A percentile compares a stretch with the other conserved stretches of the same genome.
phyloP scores from a whole-genome alignment of 2,113 vertebrate species.

The Toxostoma redivivum region DNA sequence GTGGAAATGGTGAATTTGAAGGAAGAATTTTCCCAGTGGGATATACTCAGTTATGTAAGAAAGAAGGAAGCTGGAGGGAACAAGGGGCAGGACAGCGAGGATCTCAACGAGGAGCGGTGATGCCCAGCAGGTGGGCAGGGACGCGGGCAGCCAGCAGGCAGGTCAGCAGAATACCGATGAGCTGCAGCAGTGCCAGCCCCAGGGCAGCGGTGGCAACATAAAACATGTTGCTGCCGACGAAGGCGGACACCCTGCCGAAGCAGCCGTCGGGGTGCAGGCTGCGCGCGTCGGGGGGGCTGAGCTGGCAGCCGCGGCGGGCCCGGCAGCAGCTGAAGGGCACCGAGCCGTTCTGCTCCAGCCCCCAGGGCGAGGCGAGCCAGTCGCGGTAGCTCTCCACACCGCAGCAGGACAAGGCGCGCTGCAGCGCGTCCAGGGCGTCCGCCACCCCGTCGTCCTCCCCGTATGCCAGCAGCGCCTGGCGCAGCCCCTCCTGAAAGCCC shows the following conservation, averaged over 20 bases:
- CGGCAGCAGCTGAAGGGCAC: constrained; percentile 86
- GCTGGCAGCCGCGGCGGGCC: constrained; percentile 75
- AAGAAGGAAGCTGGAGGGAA: background rate
- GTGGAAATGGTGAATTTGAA: background rate
- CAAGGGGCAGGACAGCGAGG: rapidly evolving
- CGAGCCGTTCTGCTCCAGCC: constrained; percentile 64
- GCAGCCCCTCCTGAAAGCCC: constrained; percentile 82
- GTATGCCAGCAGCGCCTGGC: constrained; percentile 76
- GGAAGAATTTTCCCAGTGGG: background rate
- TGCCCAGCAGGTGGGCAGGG: background rate
- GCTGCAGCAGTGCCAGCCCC: constrained; percentile 78
- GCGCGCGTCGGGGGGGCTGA: constrained; percentile 41
- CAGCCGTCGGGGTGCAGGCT: constrained; percentile 80
- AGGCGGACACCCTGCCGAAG: constrained; percentile 79
- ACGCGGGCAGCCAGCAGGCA: constrained; percentile 77
- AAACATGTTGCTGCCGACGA: constrained; percentile 83
- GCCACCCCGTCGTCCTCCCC: constrained; percentile 78
- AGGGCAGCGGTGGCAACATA: constrained; percentile 81
- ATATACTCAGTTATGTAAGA: background rate
- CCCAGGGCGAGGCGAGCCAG: constrained; percentile 84
- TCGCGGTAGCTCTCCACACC: constrained; percentile 84
- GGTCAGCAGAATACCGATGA: constrained; percentile 77
- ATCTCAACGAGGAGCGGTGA: background rate
- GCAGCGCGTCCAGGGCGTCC: constrained; percentile 81
- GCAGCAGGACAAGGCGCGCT: constrained; percentile 81